phyloP scores from a whole-genome alignment of 1,140 invertebrate species.

The Trypoxylus dichotomus region DNA sequence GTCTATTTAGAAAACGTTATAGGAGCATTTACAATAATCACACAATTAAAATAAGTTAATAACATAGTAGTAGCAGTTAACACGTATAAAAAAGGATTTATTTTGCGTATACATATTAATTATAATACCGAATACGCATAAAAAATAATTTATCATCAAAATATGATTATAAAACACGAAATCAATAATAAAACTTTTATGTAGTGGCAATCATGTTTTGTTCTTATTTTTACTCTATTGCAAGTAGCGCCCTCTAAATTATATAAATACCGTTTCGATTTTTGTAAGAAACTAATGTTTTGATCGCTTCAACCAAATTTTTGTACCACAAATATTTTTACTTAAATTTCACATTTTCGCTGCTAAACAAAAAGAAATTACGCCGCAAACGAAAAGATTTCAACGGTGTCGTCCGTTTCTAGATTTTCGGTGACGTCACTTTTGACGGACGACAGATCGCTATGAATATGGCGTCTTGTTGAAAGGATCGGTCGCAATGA shows the following conservation, averaged over 20 bases:
- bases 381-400: background rate
- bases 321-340: background rate
- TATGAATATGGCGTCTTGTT: constrained; percentile 51
- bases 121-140: too few species aligned
- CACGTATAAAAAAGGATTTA: too few species aligned
- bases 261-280: background rate
- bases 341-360: background rate
- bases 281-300: background rate
- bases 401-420: background rate
- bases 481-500: constrained; percentile 48
- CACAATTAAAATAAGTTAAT: too few species aligned
- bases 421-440: constrained; percentile 30
- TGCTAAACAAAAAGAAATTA: background rate
- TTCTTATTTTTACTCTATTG: background rate
- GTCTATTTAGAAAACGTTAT: too few species aligned
- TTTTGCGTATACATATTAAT: too few species aligned
- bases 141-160: too few species aligned
- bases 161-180: background rate
- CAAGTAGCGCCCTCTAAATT: background rate
- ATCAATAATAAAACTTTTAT: background rate
- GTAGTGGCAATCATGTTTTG: background rate
- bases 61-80: too few species aligned
- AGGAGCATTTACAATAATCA: too few species aligned
- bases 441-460: constrained; percentile 35
- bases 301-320: background rate